Conservation (phyloP, 1,140 invertebrate species). For the Lethrus apterus region DNA sequence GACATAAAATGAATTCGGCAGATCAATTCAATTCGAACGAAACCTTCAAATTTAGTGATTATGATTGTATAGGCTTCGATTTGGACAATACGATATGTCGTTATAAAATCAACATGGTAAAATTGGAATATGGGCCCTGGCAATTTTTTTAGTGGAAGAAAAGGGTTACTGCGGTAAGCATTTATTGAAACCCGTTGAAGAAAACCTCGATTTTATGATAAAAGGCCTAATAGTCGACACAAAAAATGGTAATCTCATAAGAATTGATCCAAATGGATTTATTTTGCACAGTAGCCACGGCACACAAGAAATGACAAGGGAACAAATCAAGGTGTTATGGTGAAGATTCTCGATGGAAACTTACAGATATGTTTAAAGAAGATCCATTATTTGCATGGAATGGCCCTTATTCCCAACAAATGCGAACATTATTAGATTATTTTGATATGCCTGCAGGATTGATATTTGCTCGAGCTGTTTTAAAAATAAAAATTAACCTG, state of each 20-base stretch:
- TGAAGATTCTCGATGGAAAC: constrained; percentile 51
- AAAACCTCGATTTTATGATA: constrained; percentile 59
- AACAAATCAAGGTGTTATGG: constrained; percentile 61
- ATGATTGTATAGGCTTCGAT: constrained; percentile 76
- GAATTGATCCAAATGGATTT: constrained; percentile 52
- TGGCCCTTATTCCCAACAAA: constrained; percentile 49
- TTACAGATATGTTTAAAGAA: constrained; percentile 46
- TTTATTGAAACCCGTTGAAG: constrained; percentile 47
- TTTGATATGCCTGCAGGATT: constrained; percentile 65
- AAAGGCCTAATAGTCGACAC: constrained; percentile 71
- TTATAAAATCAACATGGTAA: constrained; percentile 59
- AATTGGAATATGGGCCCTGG: constrained; percentile 57
- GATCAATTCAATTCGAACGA: constrained; percentile 17
- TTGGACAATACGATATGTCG: constrained; percentile 66
- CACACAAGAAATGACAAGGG: constrained; percentile 48
- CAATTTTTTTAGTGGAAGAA: constrained; percentile 54
- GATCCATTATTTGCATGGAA: constrained; percentile 56
- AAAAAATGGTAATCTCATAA: constrained; percentile 64
- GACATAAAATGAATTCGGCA: too few relatives aligned
- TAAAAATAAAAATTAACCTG: too few relatives aligned
- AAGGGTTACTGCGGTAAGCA: constrained; percentile 52
- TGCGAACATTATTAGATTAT: constrained; percentile 65
- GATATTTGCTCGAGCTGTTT: constrained; percentile 63
- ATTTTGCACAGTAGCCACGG: constrained; percentile 66
- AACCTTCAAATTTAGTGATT: constrained; percentile 52